Evolutionary conservation across 2,888 invertebrate species (phyloP), one percentile per base, ranked within the genome.

Genomic region (Priocnemis perturbator): DNA sequence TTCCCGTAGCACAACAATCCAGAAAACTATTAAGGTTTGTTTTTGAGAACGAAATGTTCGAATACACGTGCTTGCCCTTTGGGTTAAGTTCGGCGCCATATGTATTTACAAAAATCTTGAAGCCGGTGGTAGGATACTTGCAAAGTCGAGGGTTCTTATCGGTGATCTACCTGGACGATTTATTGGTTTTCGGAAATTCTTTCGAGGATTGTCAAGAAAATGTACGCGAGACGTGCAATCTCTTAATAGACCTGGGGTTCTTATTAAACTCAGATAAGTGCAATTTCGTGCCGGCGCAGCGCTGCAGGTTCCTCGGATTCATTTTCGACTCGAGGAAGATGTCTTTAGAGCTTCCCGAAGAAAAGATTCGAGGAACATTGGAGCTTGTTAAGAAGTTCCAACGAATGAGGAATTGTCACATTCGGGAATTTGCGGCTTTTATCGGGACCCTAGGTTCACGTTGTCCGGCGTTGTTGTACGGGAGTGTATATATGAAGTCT

Each of bases 11-110:
- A 15, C 26, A 70, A 56, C 15, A 59, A 20, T 44, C 60, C 55
- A 60, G 53, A 47, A 74, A 71, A 64, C 70, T 26, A 55, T 66
- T 66, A 59, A 26, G 66, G 9, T 74, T 74, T 56, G 11, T 47
- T n/a, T 71, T 71, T 21, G 65, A 57, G 14, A 62, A 56, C 19
- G 23, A 57, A 21, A 37, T 70, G 11, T 71, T 56, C 37, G 71
- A 69, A 60, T 73, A 64, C 45, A 58, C 37, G 20, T 71, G 65
- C 48, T 61, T 52, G 19, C 52, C 52, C 19, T 52, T 52, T 52
- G 52, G 52, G 2, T 19, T 52, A 11, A 52, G 19, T 20, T 17
- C 52, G 20, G 52, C 52, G 11, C 52, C 19, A 20, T 52, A 52
- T 52, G 52, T 52, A 11, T 52, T 52, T 19, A 52, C 52, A 52